These are phyloP conservation scores for Acrocyrtus sp. DNA, from an alignment of 2,888 invertebrate species.

Conservation along the genomic window DNA sequence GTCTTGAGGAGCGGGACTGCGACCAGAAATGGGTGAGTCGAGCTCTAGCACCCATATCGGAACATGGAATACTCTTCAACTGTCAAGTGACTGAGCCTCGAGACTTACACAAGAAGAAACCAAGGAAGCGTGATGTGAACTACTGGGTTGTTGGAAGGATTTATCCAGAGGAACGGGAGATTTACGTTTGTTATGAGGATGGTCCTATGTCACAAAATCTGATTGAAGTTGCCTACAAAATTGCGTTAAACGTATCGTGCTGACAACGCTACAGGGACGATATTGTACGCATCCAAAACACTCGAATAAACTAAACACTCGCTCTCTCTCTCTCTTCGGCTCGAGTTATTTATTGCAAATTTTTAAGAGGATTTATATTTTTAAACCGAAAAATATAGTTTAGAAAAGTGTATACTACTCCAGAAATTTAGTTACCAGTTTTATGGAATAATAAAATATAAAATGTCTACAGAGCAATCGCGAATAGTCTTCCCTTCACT, in stretches of 20 bases:
- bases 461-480: too few species aligned
- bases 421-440: background rate
- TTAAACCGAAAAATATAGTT: background rate
- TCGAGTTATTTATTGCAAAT: background rate
- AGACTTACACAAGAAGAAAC: slow-evolving; percentile 55
- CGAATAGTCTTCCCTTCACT: too few species aligned
- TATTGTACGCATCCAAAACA: too few species aligned
- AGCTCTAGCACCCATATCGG: slow-evolving; percentile 58
- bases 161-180: slow-evolving; percentile 58
- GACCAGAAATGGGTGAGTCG: slow-evolving; percentile 62
- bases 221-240: slow-evolving; percentile 61
- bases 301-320: too few species aligned
- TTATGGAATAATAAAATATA: background rate
- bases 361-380: background rate
- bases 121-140: slow-evolving; percentile 46
- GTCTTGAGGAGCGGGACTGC: slow-evolving; percentile 49
- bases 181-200: slow-evolving; percentile 61
- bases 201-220: slow-evolving; percentile 53
- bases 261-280: too few species aligned
- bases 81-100: slow-evolving; percentile 53
- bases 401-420: too few species aligned
- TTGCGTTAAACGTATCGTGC: slow-evolving; percentile 48
- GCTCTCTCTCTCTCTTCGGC: too few species aligned
- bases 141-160: slow-evolving; percentile 63
- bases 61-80: slow-evolving; percentile 60